Evolutionary conservation across 2,113 vertebrate species (phyloP).

Genomic region (Triplophysa rosa): DNA sequence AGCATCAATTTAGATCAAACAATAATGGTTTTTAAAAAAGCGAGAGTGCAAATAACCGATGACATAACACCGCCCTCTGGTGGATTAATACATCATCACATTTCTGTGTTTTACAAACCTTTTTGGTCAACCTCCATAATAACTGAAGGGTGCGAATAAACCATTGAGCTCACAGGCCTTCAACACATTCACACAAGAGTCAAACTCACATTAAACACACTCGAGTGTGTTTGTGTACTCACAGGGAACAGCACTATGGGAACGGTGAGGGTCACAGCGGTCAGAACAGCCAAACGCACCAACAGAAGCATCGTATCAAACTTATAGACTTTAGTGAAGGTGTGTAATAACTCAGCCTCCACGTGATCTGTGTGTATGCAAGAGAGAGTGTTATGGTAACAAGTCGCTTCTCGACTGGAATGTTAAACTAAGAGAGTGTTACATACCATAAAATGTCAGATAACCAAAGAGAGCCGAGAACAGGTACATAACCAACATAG

Average conservation of each 20-base stretch:
- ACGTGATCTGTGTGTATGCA: constrained; percentile 77
- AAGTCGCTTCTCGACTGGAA: background rate
- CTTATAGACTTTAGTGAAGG: constrained; percentile 90
- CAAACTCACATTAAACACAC: no score
- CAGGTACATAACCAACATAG: constrained; percentile 95
- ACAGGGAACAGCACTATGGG: constrained; percentile 97
- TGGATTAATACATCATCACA: background rate
- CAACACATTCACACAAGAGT: no score
- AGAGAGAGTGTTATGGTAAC: background rate
- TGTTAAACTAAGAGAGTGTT: background rate
- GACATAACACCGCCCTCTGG: constrained; percentile 14
- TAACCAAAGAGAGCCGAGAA: constrained; percentile 93
- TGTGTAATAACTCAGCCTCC: constrained; percentile 93
- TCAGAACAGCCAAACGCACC: constrained; percentile 92
- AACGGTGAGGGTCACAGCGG: constrained; percentile 92
- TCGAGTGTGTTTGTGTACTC: constrained; percentile 69
- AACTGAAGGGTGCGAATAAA: no score
- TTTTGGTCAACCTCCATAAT: no score
- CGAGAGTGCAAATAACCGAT: no score
- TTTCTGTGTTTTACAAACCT: background rate
- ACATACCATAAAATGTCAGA: constrained; percentile 90
- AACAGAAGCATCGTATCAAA: constrained; percentile 86
- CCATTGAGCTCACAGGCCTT: no score
- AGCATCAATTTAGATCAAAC: no score
- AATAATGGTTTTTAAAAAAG: no score